phyloP scores from a whole-genome alignment of 2,888 invertebrate genomes.

The Thera britannica region DNA sequence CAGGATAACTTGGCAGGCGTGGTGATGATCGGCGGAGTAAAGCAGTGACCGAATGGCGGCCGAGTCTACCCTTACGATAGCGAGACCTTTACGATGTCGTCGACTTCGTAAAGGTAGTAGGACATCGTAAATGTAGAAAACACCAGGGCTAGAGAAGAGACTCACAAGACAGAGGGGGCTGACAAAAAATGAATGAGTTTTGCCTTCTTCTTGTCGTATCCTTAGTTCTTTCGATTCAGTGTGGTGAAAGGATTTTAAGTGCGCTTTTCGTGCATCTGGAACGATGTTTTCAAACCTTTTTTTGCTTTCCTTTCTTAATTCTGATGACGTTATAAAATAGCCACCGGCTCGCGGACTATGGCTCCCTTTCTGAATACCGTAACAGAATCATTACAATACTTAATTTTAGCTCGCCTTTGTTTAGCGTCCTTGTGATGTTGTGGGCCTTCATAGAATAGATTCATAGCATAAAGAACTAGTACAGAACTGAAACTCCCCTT shows the following conservation, averaged over 20 bases:
- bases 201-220: too few relatives aligned
- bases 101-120: not conserved
- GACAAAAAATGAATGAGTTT: too few relatives aligned
- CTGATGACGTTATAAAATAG: not conserved
- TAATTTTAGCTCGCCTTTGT: conserved; percentile 30
- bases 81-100: not conserved
- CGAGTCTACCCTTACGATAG: not conserved
- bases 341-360: not conserved
- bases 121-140: not conserved
- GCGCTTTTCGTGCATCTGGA: too few relatives aligned
- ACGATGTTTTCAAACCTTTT: too few relatives aligned
- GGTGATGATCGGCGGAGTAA: not conserved
- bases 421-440: conserved; percentile 25
- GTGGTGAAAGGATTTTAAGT: too few relatives aligned
- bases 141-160: too few relatives aligned
- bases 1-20: too few relatives aligned
- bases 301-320: too few relatives aligned
- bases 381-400: conserved; percentile 31
- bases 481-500: conserved; percentile 14
- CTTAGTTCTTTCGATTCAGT: too few relatives aligned
- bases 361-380: conserved; percentile 17
- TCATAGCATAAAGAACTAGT: not conserved
- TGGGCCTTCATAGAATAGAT: not conserved
- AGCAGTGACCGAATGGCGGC: not conserved
- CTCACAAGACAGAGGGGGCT: too few relatives aligned